Base-by-base conservation (phyloP, 2,797 vertebrate species). In the Enteromius trimaculatus region DNA sequence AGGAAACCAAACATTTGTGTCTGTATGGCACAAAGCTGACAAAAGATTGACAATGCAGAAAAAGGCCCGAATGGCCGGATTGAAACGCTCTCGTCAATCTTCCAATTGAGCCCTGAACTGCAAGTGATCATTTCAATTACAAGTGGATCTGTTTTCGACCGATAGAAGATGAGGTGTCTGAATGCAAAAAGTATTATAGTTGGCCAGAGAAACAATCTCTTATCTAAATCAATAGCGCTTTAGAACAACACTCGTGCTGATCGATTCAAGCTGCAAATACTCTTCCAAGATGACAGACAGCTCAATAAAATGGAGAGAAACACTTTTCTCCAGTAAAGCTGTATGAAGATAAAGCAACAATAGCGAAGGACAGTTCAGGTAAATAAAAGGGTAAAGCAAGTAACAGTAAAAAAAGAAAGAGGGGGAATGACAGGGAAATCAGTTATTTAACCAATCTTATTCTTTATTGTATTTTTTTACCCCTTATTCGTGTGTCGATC, bases 171-270 rank as follows among this genome's bases (percentile, higher is more conserved):
- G 16, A 49, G 11, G 19, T n/a, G 51, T 55, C 58, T 14, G 31
- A 75, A 75, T 75, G 51, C 6, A 39, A 58, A 49, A 55, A 31
- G 68, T 62, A 72, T 34, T 81, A 62, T 47, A 14, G 26, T 17
- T 13, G n/a, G 29, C 68, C 62, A 19, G 21, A 58, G 51, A 64
- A 79, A 62, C 51, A 65, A 76, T 58, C 62, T 42, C 19, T 78
- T 82, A 49, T 55, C n/a, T 70, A 53, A 62, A 85, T 81, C 84
- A 80, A 83, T 84, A 80, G 37, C 8, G 16, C 74, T 77, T 76
- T 23, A 72, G 17, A 84, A 37, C 70, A 69, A 78, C 60, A 84
- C 39, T 49, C 26, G 8, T 23, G 58, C 29, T 68, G 51, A 85
- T 82, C 71, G 65, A 83, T 81, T 29, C 51, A 58, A 79, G 44